Percentiles rank a stretch among this genome's conserved stretches.
These are phyloP conservation scores for Hipparchia sbordonii DNA, from an alignment of 2,888 invertebrate genomes.

Conservation along the genomic window DNA sequence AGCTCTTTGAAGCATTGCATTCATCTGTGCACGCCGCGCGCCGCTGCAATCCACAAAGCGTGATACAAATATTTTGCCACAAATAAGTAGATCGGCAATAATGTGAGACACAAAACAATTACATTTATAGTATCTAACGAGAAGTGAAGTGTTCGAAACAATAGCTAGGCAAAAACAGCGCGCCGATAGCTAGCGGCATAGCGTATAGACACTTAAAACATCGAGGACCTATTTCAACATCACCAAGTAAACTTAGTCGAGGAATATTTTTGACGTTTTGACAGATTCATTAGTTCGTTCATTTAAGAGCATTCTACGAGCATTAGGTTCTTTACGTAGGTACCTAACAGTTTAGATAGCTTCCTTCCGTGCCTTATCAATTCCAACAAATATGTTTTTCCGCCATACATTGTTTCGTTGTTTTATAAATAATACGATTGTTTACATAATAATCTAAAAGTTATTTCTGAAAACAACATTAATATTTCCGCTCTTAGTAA, in stretches of 20 bases:
- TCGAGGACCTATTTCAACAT: too few relatives aligned
- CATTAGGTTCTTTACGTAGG: too few relatives aligned
- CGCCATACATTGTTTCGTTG: not conserved
- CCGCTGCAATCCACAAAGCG: not conserved
- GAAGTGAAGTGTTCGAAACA: slow-evolving; percentile 12
- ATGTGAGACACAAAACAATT: slow-evolving; percentile 9
- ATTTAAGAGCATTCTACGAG: too few relatives aligned
- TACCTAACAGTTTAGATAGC: not conserved
- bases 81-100: slow-evolving; percentile 15
- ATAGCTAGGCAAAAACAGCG: slow-evolving; percentile 1
- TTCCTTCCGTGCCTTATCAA: not conserved
- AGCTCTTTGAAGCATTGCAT: too few relatives aligned
- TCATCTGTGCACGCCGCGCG: too few relatives aligned
- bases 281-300: too few relatives aligned
- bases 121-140: not conserved
- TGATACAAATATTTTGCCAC: not conserved
- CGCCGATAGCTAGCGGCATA: too few relatives aligned
- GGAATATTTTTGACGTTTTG: too few relatives aligned
- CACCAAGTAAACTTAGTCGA: too few relatives aligned
- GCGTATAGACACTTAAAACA: too few relatives aligned
- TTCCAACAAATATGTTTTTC: not conserved
- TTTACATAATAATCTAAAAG: not conserved
- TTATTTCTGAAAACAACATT: not conserved
- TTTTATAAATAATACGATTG: not conserved
- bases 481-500: not conserved